These are phyloP conservation scores for Drosophila nigritarsus DNA, from an alignment of 2,888 invertebrate genomes.

Conservation along the genomic window DNA sequence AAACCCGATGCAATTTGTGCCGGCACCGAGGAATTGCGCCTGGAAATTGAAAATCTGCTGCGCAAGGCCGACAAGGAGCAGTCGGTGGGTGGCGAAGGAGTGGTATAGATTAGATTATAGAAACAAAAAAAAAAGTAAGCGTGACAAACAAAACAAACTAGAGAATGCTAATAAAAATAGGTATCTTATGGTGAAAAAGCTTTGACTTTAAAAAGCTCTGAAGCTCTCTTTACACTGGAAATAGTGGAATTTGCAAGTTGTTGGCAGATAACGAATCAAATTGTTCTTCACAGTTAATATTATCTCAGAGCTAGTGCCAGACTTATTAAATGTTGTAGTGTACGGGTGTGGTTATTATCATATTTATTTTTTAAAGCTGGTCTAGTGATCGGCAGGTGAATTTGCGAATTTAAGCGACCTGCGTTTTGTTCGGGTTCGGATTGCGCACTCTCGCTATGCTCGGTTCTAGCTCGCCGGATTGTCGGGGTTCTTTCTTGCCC, in stretches of 20 bases:
- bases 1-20: constrained; percentile 86
- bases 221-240: constrained; percentile 6
- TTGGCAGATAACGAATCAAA: neutral
- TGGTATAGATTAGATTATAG: constrained; percentile 26
- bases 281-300: neutral
- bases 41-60: constrained; percentile 86
- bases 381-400: too few species aligned
- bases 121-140: constrained; percentile 77
- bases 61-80: constrained; percentile 85
- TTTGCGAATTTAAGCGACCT: too few species aligned
- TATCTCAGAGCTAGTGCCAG: neutral
- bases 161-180: constrained; percentile 19
- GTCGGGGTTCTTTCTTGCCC: too few species aligned
- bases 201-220: constrained; percentile 18
- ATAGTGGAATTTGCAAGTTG: constrained; percentile 2
- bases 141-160: constrained; percentile 36
- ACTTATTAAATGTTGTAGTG: neutral
- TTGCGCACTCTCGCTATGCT: too few species aligned
- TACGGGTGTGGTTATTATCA: too few species aligned
- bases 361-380: too few species aligned
- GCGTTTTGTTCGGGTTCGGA: too few species aligned
- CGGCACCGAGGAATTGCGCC: constrained; percentile 85
- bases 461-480: too few species aligned
- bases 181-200: neutral
- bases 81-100: constrained; percentile 76